A percentile compares a stretch with the other conserved stretches of the same genome.
These are phyloP conservation scores for Emydoidea blandingii DNA, from an alignment of 2,797 vertebrate species.

Conservation along the genomic window DNA sequence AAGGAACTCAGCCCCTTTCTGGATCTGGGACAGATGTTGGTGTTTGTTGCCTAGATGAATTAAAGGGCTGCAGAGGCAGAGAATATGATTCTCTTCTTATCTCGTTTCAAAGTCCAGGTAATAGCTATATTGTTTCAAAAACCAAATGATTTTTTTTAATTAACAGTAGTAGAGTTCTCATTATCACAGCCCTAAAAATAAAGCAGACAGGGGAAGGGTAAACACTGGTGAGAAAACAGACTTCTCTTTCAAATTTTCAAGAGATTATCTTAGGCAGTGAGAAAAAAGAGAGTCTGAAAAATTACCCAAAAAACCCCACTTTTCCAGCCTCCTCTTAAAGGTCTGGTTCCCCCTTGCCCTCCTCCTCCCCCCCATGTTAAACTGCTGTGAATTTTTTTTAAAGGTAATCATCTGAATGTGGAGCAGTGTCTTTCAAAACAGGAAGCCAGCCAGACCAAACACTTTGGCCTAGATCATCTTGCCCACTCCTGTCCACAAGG, in stretches of 20 bases:
- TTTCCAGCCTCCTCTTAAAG: too few relatives aligned
- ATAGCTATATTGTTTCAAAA: conserved; percentile 42
- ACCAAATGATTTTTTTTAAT: conserved; percentile 16
- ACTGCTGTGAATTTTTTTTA: too few relatives aligned
- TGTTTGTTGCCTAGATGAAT: conserved; percentile 26
- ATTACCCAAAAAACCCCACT: neutral
- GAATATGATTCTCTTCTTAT: conserved; percentile 56
- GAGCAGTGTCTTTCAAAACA: neutral
- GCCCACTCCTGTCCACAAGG: neutral
- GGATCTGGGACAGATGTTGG: neutral
- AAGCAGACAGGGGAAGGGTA: neutral
- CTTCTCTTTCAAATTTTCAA: accelerated
- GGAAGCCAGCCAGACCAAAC: neutral
- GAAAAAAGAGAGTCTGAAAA: neutral
- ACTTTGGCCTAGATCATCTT: neutral
- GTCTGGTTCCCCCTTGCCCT: too few relatives aligned
- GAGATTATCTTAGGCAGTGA: neutral
- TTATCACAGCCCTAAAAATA: conserved; percentile 56
- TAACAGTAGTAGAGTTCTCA: conserved; percentile 45
- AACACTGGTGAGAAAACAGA: neutral
- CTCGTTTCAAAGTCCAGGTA: conserved; percentile 54
- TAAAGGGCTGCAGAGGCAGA: neutral
- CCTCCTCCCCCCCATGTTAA: too few relatives aligned
- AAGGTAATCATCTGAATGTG: neutral
- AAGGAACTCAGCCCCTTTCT: neutral